Evolutionary conservation across 2,888 invertebrate genomes (phyloP), one percentile per base, ranked within the genome.

Genomic region (Baccha elongata): DNA sequence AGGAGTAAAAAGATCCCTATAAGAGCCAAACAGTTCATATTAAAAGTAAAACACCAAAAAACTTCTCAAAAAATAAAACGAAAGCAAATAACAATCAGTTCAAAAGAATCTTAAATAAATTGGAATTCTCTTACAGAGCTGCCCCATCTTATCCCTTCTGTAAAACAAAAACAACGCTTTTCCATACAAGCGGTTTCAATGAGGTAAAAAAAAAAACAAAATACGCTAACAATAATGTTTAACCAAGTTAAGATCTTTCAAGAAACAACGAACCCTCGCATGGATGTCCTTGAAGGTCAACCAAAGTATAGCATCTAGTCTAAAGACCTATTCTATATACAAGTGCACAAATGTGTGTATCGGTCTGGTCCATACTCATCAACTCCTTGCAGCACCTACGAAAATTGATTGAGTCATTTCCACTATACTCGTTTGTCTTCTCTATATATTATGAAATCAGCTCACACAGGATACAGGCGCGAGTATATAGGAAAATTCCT

Each of bases 281-380:
- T 87, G 88, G 88, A 88, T 87, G 78, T 85, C 83, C 74, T 85
- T 85, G 83, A 85, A 85, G 85, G 85, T 85, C 83, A 84, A 65
- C 71, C 67, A 65, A 79, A 84, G 69, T 65, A 58, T 65, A 58
- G 53, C 52, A 73, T 64, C 58, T 58, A 32, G 26, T 37, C 29
- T 55, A 48, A 55, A 26, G 26, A 62, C 21, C 58, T 26, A 17
- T 32, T n/a, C 40, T 26, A 58, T 5, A 13, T 58, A 32, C 29
- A 4, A 7, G 8, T 8, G 8, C 13, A 10, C 40, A 23, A 10
- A 37, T 3, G 37, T 37, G 35, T 35, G 35, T 42, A 50, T 44
- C 32, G 19, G 50, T 64, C 64, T 78, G 32, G 44, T 17, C 35
- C 23, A 13, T 58, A 65, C 64, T 32, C 11, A 19, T 46, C 35